Conservation (phyloP, 2,113 vertebrate genomes). For the Zapornia atra region DNA sequence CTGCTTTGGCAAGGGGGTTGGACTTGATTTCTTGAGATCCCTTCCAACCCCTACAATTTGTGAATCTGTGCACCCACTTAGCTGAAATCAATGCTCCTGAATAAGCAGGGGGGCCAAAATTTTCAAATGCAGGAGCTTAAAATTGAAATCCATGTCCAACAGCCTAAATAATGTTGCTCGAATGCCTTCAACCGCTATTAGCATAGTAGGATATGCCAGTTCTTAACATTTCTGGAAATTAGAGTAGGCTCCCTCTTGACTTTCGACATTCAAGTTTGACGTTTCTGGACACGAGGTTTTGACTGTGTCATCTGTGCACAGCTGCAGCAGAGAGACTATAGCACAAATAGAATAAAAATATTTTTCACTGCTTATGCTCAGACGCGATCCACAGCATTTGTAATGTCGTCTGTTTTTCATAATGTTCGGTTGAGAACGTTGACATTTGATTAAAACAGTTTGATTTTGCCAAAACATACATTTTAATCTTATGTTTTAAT, state of each 20-base stretch:
- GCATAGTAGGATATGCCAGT: neutral
- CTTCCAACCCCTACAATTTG: too few species aligned
- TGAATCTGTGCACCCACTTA: neutral
- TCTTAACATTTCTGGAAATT: neutral
- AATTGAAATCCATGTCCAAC: neutral
- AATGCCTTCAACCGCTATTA: neutral
- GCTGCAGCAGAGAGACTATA: neutral
- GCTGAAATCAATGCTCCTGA: neutral
- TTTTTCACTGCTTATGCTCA: slow-evolving; percentile 49
- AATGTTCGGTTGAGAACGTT: slow-evolving; percentile 58
- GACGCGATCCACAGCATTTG: slow-evolving; percentile 20
- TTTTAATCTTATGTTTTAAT: slow-evolving; percentile 65
- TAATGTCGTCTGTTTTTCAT: slow-evolving; percentile 63
- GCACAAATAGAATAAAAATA: slow-evolving; percentile 58
- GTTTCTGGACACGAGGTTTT: neutral
- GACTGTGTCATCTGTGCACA: slow-evolving; percentile 40
- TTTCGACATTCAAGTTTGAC: neutral
- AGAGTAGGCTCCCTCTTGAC: neutral
- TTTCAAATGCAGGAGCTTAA: neutral
- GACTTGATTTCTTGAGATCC: too few species aligned
- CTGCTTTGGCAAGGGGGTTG: too few species aligned
- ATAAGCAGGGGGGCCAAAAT: neutral
- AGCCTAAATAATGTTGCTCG: neutral
- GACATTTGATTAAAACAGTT: slow-evolving; percentile 70
- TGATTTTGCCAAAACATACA: slow-evolving; percentile 70